These are phyloP conservation scores for Thamnaconus septentrionalis DNA, from an alignment of 2,113 vertebrate species.

Conservation along the genomic window DNA sequence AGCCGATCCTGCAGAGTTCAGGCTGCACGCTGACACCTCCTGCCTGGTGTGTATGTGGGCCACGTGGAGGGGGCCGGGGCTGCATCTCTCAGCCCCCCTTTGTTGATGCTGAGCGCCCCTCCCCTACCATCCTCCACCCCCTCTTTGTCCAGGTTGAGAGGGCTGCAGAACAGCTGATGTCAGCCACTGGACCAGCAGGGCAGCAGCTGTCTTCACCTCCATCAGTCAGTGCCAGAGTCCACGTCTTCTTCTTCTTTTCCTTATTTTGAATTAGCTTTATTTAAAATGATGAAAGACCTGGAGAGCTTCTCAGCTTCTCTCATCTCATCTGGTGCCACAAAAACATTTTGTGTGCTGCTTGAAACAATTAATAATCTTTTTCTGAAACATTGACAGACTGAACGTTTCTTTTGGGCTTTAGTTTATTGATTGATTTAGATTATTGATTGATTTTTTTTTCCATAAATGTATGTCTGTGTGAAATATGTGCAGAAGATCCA, in stretches of 20 bases:
- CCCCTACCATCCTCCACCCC: neutral
- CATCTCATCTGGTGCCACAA: too few relatives aligned
- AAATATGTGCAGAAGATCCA: too few relatives aligned
- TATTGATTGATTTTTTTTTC: too few relatives aligned
- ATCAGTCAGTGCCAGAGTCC: conserved; percentile 58
- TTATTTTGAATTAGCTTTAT: too few relatives aligned
- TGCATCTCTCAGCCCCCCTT: conserved; percentile 37
- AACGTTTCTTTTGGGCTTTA: too few relatives aligned
- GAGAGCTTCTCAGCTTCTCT: too few relatives aligned
- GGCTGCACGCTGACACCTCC: conserved; percentile 34
- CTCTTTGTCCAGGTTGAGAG: neutral
- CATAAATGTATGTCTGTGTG: too few relatives aligned
- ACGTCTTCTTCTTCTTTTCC: conserved; percentile 55
- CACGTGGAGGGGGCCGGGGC: conserved; percentile 55
- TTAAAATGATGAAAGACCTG: too few relatives aligned
- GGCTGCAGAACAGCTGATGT: neutral
- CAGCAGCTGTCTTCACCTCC: conserved; percentile 40
- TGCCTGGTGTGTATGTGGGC: conserved; percentile 48
- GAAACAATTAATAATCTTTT: too few relatives aligned
- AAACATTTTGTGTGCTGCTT: too few relatives aligned
- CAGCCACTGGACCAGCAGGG: conserved; percentile 31
- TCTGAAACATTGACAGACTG: too few relatives aligned
- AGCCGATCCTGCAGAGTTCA: conserved; percentile 17
- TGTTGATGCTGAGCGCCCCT: conserved; percentile 17
- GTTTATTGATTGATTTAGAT: too few relatives aligned